A percentile compares a stretch with the other conserved stretches of the same genome.
phyloP scores from a whole-genome alignment of 2,113 vertebrate species.

The Alligator mississippiensis region DNA sequence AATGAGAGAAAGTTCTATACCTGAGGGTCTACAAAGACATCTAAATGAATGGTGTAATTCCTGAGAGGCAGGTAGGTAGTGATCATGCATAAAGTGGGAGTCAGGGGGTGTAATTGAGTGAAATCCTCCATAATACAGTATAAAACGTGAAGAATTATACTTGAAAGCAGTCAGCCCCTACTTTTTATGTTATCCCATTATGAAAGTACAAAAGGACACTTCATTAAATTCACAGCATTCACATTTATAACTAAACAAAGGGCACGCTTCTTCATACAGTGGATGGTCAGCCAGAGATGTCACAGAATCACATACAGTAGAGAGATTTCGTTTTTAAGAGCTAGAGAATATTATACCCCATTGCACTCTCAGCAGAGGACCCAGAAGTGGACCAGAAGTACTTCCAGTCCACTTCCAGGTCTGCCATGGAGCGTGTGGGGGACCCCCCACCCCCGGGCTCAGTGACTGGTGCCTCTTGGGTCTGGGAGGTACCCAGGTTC shows the following conservation, averaged over 20 bases:
- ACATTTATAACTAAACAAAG: background rate
- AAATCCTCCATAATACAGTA: background rate
- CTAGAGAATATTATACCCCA: constrained; percentile 4
- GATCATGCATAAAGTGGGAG: background rate
- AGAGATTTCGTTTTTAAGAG: background rate
- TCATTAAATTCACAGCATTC: background rate
- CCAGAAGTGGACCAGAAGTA: no score
- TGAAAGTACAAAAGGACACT: background rate
- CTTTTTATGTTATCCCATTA: background rate
- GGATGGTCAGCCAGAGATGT: background rate
- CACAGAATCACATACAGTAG: background rate
- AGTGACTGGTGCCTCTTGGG: no score
- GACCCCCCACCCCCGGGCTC: no score
- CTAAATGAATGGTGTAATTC: background rate
- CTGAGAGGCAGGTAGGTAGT: constrained; percentile 10
- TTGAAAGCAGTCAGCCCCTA: background rate
- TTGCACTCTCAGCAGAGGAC: background rate
- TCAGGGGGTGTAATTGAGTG: background rate
- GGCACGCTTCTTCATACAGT: background rate
- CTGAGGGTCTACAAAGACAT: background rate
- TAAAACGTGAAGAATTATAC: background rate
- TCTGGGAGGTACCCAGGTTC: no score
- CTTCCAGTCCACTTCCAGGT: no score
- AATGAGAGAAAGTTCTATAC: background rate
- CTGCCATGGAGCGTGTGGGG: no score